Conservation (phyloP, 2,797 vertebrate species). For the Schizopygopsis malacanthus region DNA sequence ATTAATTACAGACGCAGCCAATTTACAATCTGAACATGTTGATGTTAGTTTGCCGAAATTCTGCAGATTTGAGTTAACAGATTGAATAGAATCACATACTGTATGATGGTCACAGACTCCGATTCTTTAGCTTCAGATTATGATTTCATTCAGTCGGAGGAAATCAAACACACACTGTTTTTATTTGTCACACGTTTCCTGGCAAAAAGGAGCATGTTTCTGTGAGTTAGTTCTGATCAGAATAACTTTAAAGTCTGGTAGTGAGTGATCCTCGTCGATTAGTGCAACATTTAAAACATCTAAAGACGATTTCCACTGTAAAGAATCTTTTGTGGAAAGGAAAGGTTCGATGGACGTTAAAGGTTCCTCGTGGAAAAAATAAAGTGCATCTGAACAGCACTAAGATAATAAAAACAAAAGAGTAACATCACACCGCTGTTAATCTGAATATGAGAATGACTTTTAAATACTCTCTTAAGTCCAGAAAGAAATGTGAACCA, state of each 20-base stretch:
- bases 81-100: not conserved
- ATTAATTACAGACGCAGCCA: not conserved
- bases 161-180: not conserved
- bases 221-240: not conserved
- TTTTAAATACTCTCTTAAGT: not conserved
- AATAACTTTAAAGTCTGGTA: not conserved
- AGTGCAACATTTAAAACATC: not conserved
- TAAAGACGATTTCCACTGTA: not conserved
- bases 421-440: not conserved
- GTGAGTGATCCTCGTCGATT: not conserved
- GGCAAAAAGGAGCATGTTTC: not conserved
- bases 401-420: not conserved
- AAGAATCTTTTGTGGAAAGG: not conserved
- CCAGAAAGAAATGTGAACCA: not conserved
- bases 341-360: not conserved
- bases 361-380: not conserved
- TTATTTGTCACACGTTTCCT: not conserved
- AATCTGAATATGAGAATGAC: not conserved
- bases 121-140: too few relatives aligned
- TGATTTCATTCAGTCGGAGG: not conserved
- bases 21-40: too few relatives aligned
- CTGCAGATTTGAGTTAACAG: not conserved
- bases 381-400: not conserved
- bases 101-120: not conserved
- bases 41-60: too few relatives aligned